Percentiles rank a stretch among this genome's conserved stretches.
Conservation (phyloP, 2,888 invertebrate species). For the Dendrolimus houi region DNA sequence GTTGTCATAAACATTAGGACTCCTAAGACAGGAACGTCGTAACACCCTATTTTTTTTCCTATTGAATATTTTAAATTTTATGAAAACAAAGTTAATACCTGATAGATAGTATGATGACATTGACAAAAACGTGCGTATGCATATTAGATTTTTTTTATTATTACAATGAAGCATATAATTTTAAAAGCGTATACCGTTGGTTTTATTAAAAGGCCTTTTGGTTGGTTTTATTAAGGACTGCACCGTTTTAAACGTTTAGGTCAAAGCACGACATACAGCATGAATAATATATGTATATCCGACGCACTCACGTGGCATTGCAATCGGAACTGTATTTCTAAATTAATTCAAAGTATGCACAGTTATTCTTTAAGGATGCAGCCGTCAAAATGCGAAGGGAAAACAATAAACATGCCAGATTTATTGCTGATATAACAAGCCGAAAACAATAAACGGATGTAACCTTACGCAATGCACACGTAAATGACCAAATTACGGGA, state of each 20-base stretch:
- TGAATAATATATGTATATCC: constrained; percentile 1
- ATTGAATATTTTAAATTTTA: too few relatives aligned
- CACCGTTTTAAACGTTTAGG: neutral
- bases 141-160: too few relatives aligned
- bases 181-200: too few relatives aligned
- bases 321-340: neutral
- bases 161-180: too few relatives aligned
- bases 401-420: constrained; percentile 29
- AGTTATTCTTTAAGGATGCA: neutral
- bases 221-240: too few relatives aligned
- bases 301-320: neutral
- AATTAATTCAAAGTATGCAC: neutral
- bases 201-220: too few relatives aligned
- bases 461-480: constrained; percentile 6
- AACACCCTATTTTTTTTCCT: too few relatives aligned
- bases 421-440: constrained; percentile 20
- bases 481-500: constrained; percentile 14
- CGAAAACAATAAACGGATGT: constrained; percentile 28
- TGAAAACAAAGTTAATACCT: too few relatives aligned
- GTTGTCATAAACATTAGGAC: too few relatives aligned
- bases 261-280: neutral
- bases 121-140: too few relatives aligned
- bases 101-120: too few relatives aligned
- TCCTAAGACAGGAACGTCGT: too few relatives aligned
- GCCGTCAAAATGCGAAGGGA: constrained; percentile 1